Evolutionary conservation across 2,113 vertebrate genomes (phyloP).

Genomic region (Cephalopholis sonnerati): DNA sequence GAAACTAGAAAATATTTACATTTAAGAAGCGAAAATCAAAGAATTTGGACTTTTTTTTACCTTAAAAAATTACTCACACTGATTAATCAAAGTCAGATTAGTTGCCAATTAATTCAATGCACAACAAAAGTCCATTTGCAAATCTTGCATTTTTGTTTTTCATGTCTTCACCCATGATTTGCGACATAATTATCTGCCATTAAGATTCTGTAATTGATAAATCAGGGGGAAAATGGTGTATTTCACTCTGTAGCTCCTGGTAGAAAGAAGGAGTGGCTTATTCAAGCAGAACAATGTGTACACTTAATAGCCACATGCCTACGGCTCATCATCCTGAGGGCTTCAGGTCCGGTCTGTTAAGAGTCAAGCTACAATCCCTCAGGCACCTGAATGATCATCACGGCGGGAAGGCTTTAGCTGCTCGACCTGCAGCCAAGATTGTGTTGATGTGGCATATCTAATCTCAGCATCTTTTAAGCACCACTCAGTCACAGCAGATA

Average conservation of each 20-base stretch:
- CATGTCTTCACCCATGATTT: neutral
- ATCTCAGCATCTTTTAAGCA: conserved; percentile 64
- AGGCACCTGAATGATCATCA: conserved; percentile 24
- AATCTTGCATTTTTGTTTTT: neutral
- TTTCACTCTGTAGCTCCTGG: conserved; percentile 20
- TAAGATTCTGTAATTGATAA: neutral
- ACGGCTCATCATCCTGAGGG: conserved; percentile 36
- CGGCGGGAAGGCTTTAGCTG: conserved; percentile 19
- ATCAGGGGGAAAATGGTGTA: neutral
- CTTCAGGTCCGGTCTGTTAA: conserved; percentile 40
- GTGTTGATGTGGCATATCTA: conserved; percentile 51
- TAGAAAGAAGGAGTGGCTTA: conserved; percentile 31
- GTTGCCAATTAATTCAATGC: too few relatives aligned
- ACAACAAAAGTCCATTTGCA: neutral
- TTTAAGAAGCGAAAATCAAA: too few relatives aligned
- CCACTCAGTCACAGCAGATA: conserved; percentile 42
- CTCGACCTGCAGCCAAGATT: conserved; percentile 38
- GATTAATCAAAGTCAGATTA: too few relatives aligned
- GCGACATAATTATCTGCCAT: neutral
- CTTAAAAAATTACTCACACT: too few relatives aligned
- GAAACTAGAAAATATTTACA: too few relatives aligned
- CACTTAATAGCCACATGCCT: conserved; percentile 46
- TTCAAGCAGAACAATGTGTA: conserved; percentile 33
- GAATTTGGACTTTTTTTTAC: too few relatives aligned
- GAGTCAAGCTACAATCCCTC: conserved; percentile 15